A percentile compares a stretch with the other conserved stretches of the same genome.
These are phyloP conservation scores for Drosophila biarmipes DNA, from an alignment of 1,140 invertebrate genomes.

Conservation along the genomic window DNA sequence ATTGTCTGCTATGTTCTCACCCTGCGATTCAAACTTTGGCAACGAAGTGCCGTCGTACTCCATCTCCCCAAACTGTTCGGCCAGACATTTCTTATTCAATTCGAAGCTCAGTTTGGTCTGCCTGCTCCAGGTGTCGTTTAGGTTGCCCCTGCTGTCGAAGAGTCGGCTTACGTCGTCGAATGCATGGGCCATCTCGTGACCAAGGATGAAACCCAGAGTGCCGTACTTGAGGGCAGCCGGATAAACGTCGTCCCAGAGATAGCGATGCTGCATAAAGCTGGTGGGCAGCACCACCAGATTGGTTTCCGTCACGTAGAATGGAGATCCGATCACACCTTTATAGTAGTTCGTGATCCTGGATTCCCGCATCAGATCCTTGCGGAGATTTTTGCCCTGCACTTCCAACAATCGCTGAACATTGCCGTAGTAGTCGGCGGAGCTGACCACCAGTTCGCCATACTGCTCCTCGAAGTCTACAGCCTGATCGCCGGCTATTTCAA, in stretches of 20 bases:
- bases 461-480: conserved; percentile 83
- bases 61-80: conserved; percentile 94
- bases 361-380: conserved; percentile 91
- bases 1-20: conserved; percentile 97
- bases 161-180: conserved; percentile 88
- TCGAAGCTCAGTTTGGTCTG: conserved; percentile 95
- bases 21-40: conserved; percentile 90
- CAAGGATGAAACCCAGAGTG: conserved; percentile 95
- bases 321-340: conserved; percentile 93
- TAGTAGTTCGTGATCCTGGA: conserved; percentile 87
- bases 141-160: conserved; percentile 88
- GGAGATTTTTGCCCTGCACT: conserved; percentile 89
- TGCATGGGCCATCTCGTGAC: conserved; percentile 89
- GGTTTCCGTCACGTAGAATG: conserved; percentile 98
- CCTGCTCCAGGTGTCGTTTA: conserved; percentile 93
- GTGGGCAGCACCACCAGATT: conserved; percentile 98
- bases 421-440: conserved; percentile 92
- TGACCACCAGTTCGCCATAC: conserved; percentile 85
- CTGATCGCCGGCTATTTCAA: conserved; percentile 53
- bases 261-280: conserved; percentile 96
- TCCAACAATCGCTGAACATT: conserved; percentile 91
- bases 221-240: conserved; percentile 97
- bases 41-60: conserved; percentile 87
- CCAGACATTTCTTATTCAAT: conserved; percentile 93
- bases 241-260: conserved; percentile 93